Evolutionary conservation across 2,888 invertebrate genomes (phyloP).

Genomic region (Netelia fuscicornis): DNA sequence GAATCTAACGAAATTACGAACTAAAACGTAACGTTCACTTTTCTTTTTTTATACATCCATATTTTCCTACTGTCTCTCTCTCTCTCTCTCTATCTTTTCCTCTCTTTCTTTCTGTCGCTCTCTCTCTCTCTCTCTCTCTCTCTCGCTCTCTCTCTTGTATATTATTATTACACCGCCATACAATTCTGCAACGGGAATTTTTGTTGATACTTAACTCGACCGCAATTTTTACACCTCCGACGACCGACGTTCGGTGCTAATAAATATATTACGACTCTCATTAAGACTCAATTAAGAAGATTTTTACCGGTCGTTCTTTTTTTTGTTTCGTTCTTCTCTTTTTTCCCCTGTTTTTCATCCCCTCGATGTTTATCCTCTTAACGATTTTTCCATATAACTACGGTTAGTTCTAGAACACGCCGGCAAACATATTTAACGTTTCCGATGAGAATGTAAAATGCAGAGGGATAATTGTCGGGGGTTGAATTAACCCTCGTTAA

Average conservation of each 20-base stretch:
- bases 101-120: too few species aligned
- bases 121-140: too few species aligned
- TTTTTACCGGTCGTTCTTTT: slow-evolving; percentile 21
- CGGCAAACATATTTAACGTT: background rate
- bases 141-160: background rate
- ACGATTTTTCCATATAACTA: too few species aligned
- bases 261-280: slow-evolving; percentile 39
- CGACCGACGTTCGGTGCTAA: slow-evolving; percentile 33
- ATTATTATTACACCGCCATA: slow-evolving; percentile 11
- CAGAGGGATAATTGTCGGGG: background rate
- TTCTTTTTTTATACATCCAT: slow-evolving; percentile 46
- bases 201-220: slow-evolving; percentile 17
- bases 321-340: slow-evolving; percentile 2
- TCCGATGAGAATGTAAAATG: background rate
- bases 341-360: too few species aligned
- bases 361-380: too few species aligned
- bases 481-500: too few species aligned
- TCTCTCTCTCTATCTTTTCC: too few species aligned
- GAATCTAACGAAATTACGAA: slow-evolving; percentile 35
- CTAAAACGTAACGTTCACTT: slow-evolving; percentile 8
- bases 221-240: slow-evolving; percentile 9
- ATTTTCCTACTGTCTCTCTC: slow-evolving; percentile 16
- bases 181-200: background rate
- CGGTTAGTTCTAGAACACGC: background rate
- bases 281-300: slow-evolving; percentile 43